phyloP scores from a whole-genome alignment of 2,797 vertebrate genomes.

The Chromobotia macracanthus region DNA sequence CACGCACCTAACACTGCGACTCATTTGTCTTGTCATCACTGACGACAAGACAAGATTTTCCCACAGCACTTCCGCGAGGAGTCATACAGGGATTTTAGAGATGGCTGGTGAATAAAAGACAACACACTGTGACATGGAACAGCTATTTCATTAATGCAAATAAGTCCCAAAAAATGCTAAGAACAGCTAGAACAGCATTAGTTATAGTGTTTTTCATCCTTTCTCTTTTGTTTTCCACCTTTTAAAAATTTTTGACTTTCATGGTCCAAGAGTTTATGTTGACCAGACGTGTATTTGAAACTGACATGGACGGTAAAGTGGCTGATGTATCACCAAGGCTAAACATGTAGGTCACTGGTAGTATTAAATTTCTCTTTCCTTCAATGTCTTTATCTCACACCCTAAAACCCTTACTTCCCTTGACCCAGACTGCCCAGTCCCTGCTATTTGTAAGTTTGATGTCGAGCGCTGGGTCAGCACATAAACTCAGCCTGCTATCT shows the following conservation, averaged over 20 bases:
- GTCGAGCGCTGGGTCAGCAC: constrained; percentile 48
- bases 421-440: neutral
- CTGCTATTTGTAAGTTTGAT: constrained; percentile 15
- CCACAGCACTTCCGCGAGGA: constrained; percentile 90
- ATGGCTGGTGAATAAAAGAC: constrained; percentile 77
- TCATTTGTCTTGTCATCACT: constrained; percentile 99
- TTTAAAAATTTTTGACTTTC: neutral
- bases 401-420: neutral
- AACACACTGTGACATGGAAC: constrained; percentile 98
- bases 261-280: neutral
- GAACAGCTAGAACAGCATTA: constrained; percentile 83
- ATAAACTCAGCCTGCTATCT: constrained; percentile 50
- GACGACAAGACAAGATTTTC: constrained; percentile 98
- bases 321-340: neutral
- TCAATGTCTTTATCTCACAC: constrained; percentile 3
- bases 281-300: neutral
- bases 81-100: constrained; percentile 95
- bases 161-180: constrained; percentile 89
- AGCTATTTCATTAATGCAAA: constrained; percentile 99
- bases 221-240: too few species aligned
- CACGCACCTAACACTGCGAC: constrained; percentile 92
- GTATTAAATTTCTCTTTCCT: neutral
- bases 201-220: constrained; percentile 67
- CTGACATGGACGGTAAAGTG: neutral
- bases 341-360: neutral